These are phyloP conservation scores for Eucriotettix oculatus DNA, from an alignment of 2,888 invertebrate species.

Conservation along the genomic window DNA sequence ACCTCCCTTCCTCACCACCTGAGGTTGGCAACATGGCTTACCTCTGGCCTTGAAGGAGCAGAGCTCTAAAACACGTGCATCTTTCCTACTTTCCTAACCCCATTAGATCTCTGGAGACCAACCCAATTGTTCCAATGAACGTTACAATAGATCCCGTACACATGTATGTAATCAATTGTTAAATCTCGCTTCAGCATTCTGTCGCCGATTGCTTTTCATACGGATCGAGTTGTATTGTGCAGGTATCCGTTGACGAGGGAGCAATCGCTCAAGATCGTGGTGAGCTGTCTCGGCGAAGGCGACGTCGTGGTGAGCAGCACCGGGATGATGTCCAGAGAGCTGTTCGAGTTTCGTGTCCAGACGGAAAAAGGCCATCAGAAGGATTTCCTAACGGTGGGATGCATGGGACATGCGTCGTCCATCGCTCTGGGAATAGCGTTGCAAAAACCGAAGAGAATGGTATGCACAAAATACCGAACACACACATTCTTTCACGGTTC, in stretches of 20 bases:
- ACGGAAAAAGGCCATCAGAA: constrained; percentile 24
- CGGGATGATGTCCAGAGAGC: constrained; percentile 28
- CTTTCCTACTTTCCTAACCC: no score
- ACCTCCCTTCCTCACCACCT: no score
- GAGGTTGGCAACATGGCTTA: no score
- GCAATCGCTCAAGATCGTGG: constrained; percentile 21
- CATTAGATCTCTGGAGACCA: no score
- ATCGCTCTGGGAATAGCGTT: constrained; percentile 27
- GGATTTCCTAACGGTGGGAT: constrained; percentile 28
- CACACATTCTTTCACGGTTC: no score
- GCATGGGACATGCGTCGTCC: constrained; percentile 28
- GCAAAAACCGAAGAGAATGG: constrained; percentile 22
- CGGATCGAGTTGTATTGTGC: neutral
- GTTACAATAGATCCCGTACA: no score
- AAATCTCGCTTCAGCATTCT: no score
- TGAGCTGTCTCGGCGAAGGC: constrained; percentile 20
- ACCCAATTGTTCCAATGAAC: no score
- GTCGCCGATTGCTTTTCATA: no score
- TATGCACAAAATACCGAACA: neutral
- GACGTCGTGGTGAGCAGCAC: constrained; percentile 27
- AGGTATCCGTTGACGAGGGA: constrained; percentile 22
- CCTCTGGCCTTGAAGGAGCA: no score
- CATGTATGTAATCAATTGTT: no score
- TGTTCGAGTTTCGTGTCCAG: constrained; percentile 25
- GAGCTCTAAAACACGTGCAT: no score